These are phyloP conservation scores for Neoaliturus tenellus DNA, from an alignment of 2,888 invertebrate genomes.

Conservation along the genomic window DNA sequence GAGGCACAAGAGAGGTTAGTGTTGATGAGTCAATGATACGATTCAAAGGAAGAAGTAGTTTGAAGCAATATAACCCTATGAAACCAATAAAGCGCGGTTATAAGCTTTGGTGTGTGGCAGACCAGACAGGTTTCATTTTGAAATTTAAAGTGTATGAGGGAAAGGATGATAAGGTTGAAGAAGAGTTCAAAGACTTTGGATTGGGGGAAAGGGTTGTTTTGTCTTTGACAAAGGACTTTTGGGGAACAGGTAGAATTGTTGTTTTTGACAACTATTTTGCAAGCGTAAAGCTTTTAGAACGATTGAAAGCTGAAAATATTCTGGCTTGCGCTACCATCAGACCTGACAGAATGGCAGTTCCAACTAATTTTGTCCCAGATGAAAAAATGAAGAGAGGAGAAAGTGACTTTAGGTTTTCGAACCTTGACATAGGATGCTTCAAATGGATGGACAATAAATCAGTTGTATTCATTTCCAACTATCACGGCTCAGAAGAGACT, in stretches of 20 bases:
- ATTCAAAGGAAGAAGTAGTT: constrained; percentile 52
- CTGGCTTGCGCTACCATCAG: constrained; percentile 60
- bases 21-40: constrained; percentile 60
- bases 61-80: constrained; percentile 60
- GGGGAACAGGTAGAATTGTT: constrained; percentile 44
- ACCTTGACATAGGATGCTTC: constrained; percentile 52
- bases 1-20: constrained; percentile 38
- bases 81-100: constrained; percentile 60
- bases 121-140: constrained; percentile 53
- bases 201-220: constrained; percentile 60
- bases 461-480: constrained; percentile 57
- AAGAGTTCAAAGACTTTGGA: constrained; percentile 58
- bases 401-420: constrained; percentile 58
- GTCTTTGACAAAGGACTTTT: constrained; percentile 52
- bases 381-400: constrained; percentile 63
- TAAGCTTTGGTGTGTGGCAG: constrained; percentile 58
- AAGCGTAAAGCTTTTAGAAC: constrained; percentile 55
- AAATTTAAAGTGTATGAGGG: constrained; percentile 54
- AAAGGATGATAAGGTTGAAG: constrained; percentile 42
- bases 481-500: constrained; percentile 60
- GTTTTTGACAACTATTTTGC: constrained; percentile 62
- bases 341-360: constrained; percentile 53
- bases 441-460: constrained; percentile 61
- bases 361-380: constrained; percentile 3
- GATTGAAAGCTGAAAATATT: constrained; percentile 41